phyloP scores from a whole-genome alignment of 2,888 invertebrate species.

The Spialia ferax region DNA sequence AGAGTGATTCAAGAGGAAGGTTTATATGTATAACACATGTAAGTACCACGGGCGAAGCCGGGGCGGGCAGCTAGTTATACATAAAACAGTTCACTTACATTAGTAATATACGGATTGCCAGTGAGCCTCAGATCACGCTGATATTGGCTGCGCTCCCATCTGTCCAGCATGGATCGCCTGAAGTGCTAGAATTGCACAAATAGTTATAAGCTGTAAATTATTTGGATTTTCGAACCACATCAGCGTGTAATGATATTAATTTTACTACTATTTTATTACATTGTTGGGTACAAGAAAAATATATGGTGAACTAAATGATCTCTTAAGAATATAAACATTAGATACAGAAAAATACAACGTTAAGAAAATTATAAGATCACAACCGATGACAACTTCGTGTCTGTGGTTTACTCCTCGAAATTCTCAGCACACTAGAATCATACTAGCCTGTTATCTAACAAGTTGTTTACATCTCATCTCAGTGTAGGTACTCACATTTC shows the following conservation, averaged over 20 bases:
- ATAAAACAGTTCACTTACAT: too few species aligned
- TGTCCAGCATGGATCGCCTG: constrained; percentile 82
- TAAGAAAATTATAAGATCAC: background rate
- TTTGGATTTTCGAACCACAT: too few species aligned
- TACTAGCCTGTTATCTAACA: constrained; percentile 68
- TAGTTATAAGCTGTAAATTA: constrained; percentile 40
- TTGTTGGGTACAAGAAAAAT: too few species aligned
- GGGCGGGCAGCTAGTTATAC: too few species aligned
- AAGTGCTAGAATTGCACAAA: constrained; percentile 73
- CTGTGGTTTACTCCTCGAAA: constrained; percentile 17
- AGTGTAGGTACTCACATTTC: constrained; percentile 89
- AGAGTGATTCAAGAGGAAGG: too few species aligned
- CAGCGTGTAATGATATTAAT: background rate
- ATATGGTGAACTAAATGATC: too few species aligned
- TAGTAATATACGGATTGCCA: constrained; percentile 87
- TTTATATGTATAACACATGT: too few species aligned
- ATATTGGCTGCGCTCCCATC: constrained; percentile 85
- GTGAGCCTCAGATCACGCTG: constrained; percentile 88
- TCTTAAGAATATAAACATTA: too few species aligned
- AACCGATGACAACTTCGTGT: constrained; percentile 6
- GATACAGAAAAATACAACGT: background rate
- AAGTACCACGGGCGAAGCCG: too few species aligned
- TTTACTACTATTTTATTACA: background rate
- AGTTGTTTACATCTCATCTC: constrained; percentile 42
- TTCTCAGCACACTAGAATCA: background rate